These are phyloP conservation scores for Tarsius wallacei DNA, from an alignment of 2,797 vertebrate species.

Conservation along the genomic window DNA sequence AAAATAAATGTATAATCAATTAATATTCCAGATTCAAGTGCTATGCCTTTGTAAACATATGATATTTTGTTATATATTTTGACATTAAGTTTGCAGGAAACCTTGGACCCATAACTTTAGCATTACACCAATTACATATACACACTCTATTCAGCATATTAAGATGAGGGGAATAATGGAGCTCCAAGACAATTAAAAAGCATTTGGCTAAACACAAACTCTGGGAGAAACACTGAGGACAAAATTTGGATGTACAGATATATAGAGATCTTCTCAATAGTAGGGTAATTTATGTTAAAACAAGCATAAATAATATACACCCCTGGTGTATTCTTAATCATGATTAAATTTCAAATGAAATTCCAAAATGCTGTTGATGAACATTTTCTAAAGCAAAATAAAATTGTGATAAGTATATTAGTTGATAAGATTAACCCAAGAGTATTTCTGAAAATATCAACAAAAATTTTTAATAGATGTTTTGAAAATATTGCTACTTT, in stretches of 20 bases:
- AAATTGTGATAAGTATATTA: not conserved
- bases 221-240: not conserved
- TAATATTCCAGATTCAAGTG: not conserved
- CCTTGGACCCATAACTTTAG: not conserved
- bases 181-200: not conserved
- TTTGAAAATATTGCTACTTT: not conserved
- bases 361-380: not conserved
- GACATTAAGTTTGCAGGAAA: not conserved
- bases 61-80: not conserved
- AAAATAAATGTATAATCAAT: not conserved
- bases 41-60: not conserved
- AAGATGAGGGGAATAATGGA: not conserved
- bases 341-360: slow-evolving; percentile 42
- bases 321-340: not conserved
- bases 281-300: not conserved
- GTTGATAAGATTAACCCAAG: not conserved
- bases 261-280: not conserved
- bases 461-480: not conserved
- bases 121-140: not conserved
- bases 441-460: not conserved
- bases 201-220: not conserved
- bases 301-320: not conserved
- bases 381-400: not conserved
- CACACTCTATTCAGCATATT: not conserved
- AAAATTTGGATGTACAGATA: not conserved